Percentiles rank a stretch among this genome's conserved stretches.
Conservation (phyloP, 2,888 invertebrate species). For the Exephanes ischioxanthus region DNA sequence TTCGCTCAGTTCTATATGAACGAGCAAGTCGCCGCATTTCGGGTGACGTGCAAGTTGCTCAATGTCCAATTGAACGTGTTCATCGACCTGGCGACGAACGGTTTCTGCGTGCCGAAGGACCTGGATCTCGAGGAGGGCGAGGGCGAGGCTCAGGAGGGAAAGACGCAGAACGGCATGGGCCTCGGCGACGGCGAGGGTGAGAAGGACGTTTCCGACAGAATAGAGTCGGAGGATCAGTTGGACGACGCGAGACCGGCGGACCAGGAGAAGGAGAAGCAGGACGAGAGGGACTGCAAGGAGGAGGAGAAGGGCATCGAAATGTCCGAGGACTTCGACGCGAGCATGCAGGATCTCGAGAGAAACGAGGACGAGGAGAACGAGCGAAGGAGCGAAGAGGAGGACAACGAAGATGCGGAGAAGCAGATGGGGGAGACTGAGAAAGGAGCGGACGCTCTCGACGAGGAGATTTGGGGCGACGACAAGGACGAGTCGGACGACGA, state of each 20-base stretch:
- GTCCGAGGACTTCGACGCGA: constrained; percentile 97
- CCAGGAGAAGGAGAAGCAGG: constrained; percentile 89
- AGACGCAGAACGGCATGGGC: constrained; percentile 91
- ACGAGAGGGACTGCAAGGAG: constrained; percentile 93
- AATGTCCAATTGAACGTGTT: constrained; percentile 94
- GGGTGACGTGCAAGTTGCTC: constrained; percentile 93
- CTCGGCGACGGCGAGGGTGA: constrained; percentile 97
- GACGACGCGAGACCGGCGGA: constrained; percentile 95
- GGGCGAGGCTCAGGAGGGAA: constrained; percentile 86
- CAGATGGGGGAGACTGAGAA: constrained; percentile 98
- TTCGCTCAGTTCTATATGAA: constrained; percentile 93
- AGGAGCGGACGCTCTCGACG: constrained; percentile 92
- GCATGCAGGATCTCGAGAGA: constrained; percentile 92
- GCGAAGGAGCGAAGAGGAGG: constrained; percentile 88
- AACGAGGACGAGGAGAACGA: constrained; percentile 88
- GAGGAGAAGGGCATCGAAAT: constrained; percentile 97
- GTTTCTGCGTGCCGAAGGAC: constrained; percentile 97
- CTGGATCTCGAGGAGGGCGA: constrained; percentile 89
- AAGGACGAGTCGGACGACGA: constrained; percentile 90
- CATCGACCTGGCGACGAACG: constrained; percentile 92
- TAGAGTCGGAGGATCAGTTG: constrained; percentile 96
- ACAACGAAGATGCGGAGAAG: constrained; percentile 95
- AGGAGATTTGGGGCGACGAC: constrained; percentile 94
- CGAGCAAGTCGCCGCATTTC: constrained; percentile 92
- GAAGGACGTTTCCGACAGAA: constrained; percentile 97